A percentile compares a stretch with the other conserved stretches of the same genome.
phyloP scores from a whole-genome alignment of 2,113 vertebrate genomes.

The Alligator mississippiensis region DNA sequence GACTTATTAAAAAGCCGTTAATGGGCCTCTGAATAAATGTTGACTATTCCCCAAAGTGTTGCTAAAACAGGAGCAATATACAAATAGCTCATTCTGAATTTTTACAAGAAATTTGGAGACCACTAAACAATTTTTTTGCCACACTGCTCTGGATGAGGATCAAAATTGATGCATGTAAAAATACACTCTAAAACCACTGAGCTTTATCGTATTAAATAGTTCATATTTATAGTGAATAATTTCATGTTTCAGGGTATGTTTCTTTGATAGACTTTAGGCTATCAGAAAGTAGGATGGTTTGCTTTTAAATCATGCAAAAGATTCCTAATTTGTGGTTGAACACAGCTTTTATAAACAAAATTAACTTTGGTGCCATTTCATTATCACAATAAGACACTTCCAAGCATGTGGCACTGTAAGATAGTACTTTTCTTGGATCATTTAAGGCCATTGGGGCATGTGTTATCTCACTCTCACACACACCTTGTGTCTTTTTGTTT shows the following conservation, averaged over 20 bases:
- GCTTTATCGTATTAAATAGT: background rate
- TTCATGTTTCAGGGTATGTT: background rate
- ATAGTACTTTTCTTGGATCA: conserved; percentile 39
- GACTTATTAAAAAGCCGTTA: background rate
- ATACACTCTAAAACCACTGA: background rate
- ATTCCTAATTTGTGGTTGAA: background rate
- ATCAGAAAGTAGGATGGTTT: background rate
- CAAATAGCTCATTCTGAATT: conserved; percentile 12
- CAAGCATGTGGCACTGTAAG: conserved; percentile 20
- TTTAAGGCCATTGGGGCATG: conserved; percentile 29
- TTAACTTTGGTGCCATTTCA: conserved; percentile 50
- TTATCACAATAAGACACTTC: conserved; percentile 38
- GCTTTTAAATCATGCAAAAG: conserved; percentile 18
- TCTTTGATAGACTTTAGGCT: conserved; percentile 1
- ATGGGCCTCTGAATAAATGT: background rate
- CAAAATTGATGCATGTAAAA: background rate
- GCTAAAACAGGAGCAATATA: background rate
- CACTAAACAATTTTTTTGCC: background rate
- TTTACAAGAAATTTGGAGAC: background rate
- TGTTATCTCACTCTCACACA: conserved; percentile 55
- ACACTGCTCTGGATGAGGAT: background rate
- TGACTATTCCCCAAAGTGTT: background rate
- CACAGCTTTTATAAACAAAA: conserved; percentile 7
- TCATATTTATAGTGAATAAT: conserved; percentile 19
- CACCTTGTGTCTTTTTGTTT: conserved; percentile 50